phyloP scores from a whole-genome alignment of 2,888 invertebrate species.

The Eurytoma californica region DNA sequence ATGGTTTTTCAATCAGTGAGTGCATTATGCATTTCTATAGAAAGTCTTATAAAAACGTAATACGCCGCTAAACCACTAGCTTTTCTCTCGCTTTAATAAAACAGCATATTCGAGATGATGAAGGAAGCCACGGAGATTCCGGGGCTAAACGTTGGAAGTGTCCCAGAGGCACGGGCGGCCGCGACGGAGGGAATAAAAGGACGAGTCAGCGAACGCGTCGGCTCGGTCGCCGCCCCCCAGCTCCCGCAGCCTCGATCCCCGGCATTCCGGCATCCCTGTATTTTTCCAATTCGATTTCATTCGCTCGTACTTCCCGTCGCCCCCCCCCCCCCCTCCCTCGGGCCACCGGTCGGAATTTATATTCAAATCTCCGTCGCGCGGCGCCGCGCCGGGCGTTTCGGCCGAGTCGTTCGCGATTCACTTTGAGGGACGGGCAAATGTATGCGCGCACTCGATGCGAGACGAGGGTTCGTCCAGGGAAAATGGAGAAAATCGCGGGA shows the following conservation, averaged over 20 bases:
- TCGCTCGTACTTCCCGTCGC: constrained; percentile 19
- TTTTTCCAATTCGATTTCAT: constrained; percentile 49
- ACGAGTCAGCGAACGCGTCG: not conserved
- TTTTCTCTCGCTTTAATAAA: not conserved
- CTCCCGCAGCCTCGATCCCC: constrained; percentile 2
- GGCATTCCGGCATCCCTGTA: constrained; percentile 40
- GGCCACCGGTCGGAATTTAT: constrained; percentile 54
- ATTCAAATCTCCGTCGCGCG: constrained; percentile 52
- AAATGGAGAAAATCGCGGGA: constrained; percentile 20
- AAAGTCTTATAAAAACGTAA: no score
- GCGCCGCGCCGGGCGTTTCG: constrained; percentile 26
- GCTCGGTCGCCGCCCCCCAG: not conserved
- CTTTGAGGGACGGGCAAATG: constrained; percentile 37
- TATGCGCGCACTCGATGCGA: constrained; percentile 24
- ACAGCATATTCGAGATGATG: no score
- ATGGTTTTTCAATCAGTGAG: no score
- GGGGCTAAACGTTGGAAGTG: constrained; percentile 30
- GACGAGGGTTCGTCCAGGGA: not conserved
- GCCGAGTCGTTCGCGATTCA: constrained; percentile 36
- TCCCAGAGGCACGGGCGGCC: constrained; percentile 1
- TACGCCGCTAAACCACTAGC: no score
- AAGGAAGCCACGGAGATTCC: no score
- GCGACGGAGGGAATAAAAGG: not conserved
- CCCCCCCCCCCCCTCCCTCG: not conserved
- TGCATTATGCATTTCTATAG: no score